Evolutionary conservation across 53 echinoderm and acorn worm species (phyloP).

Genomic region (Patiria pectinifera): DNA sequence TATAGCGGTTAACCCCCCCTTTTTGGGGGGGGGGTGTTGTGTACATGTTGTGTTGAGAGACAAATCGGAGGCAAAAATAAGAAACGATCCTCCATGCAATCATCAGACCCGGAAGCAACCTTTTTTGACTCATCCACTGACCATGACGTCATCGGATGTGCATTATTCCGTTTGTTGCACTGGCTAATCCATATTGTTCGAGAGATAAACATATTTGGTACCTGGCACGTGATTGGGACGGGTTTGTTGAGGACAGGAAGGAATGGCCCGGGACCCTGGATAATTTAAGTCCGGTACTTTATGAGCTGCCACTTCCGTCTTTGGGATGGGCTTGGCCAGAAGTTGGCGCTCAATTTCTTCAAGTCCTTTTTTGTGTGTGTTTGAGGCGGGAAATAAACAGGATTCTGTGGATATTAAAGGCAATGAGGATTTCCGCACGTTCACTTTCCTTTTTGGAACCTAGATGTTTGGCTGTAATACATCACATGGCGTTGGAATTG

Average conservation of each 20-base stretch:
- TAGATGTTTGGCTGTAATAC: background rate
- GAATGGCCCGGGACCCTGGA: conserved; percentile 42
- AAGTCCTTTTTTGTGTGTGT: background rate
- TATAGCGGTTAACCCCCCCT: background rate
- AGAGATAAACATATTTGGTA: conserved; percentile 58
- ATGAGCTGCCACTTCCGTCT: conserved; percentile 36
- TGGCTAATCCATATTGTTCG: conserved; percentile 60
- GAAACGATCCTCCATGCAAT: background rate
- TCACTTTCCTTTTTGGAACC: conserved; percentile 16
- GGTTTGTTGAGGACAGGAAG: conserved; percentile 28
- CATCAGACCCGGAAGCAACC: conserved; percentile 47
- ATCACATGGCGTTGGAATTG: background rate
- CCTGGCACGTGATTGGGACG: conserved; percentile 45
- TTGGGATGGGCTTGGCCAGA: background rate
- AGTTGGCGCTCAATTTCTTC: conserved; percentile 31
- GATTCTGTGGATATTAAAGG: conserved; percentile 37
- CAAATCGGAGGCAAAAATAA: background rate
- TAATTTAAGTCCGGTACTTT: conserved; percentile 41
- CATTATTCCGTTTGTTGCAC: conserved; percentile 45
- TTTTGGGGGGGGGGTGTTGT: background rate
- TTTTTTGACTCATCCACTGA: conserved; percentile 58
- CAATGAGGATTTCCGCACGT: conserved; percentile 56
- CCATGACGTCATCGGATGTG: conserved; percentile 66
- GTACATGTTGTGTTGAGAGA: no score
- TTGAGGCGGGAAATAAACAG: conserved; percentile 37